Base-by-base conservation (phyloP, 2,113 vertebrate species). In the Acrocephalus kingi region DNA sequence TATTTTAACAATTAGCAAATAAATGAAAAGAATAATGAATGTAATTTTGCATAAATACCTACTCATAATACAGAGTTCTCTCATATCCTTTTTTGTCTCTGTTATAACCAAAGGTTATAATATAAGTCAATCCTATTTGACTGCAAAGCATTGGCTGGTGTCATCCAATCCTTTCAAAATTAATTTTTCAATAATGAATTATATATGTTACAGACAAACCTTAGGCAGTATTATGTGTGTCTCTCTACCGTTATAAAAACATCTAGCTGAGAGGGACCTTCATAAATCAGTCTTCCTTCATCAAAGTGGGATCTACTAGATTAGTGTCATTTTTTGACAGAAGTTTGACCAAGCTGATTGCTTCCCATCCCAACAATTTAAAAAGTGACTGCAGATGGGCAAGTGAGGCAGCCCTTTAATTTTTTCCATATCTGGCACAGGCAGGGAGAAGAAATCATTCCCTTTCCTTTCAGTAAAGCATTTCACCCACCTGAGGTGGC, bases 1-100 rank as follows among this genome's bases (percentile, higher is more conserved):
- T 89, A 23, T 77, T 95, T 94, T 91, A 90, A 76, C 39, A 94
- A 94, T 95, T 89, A 92, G 48, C 49, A 93, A 96, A 82, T 72
- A 96, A 88, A 82, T 88, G 14, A 88, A 67, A 87, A 78, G 33
- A 58, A 56, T 90, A 92, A 93, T 77, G 28, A 89, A 48, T 52
- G 27, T 15, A 87, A 37, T 85, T 96, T 94, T 85, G 51, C 62
- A 61, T 84, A 73, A 95, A 37, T 46, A 64, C 7, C 17, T 63
- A 69, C 41, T 78, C 7, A 48, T 15, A 91, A 83, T 22, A 31
- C 27, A 49, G 45, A 41, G 1, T 67, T 52, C 54, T 88, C 63
- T 81, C 0, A 4, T 75, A 61, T 77, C 3, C 11, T 69, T 59
- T 55, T 61, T 46, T 82, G 49, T 85, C 39, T 75, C 28, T 75